phyloP scores from a whole-genome alignment of 2,113 vertebrate genomes.

The Rhodinocichla rosea region DNA sequence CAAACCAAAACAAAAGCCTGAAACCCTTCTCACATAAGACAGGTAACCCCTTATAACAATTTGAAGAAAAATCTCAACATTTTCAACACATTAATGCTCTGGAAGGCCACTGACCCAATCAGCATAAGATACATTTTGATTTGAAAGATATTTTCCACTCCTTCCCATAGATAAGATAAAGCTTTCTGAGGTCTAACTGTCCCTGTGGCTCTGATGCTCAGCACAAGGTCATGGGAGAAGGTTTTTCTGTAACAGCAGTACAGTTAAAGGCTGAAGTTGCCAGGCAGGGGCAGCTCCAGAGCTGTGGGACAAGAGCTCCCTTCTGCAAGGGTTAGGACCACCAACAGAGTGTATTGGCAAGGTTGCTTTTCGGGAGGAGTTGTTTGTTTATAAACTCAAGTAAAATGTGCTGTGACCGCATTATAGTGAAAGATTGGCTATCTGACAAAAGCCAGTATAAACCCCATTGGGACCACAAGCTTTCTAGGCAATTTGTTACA shows the following conservation, averaged over 20 bases:
- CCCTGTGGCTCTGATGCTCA: neutral
- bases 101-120: neutral
- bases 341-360: slow-evolving; percentile 2
- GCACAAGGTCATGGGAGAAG: neutral
- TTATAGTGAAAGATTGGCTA: neutral
- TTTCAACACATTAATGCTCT: neutral
- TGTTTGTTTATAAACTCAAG: slow-evolving; percentile 39
- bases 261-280: neutral
- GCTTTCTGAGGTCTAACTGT: neutral
- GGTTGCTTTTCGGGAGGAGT: neutral
- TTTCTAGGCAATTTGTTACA: slow-evolving; percentile 7
- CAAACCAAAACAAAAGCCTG: neutral
- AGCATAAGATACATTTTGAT: neutral
- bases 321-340: neutral
- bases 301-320: neutral
- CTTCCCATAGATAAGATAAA: neutral
- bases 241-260: neutral
- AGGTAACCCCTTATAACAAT: neutral
- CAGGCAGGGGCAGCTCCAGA: neutral
- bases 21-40: neutral
- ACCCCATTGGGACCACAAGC: neutral
- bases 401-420: neutral
- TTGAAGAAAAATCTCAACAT: neutral
- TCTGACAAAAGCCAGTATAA: neutral
- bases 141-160: neutral